Base-by-base conservation (phyloP, 1,140 invertebrate genomes). In the Pogonognathellus flavescens region DNA sequence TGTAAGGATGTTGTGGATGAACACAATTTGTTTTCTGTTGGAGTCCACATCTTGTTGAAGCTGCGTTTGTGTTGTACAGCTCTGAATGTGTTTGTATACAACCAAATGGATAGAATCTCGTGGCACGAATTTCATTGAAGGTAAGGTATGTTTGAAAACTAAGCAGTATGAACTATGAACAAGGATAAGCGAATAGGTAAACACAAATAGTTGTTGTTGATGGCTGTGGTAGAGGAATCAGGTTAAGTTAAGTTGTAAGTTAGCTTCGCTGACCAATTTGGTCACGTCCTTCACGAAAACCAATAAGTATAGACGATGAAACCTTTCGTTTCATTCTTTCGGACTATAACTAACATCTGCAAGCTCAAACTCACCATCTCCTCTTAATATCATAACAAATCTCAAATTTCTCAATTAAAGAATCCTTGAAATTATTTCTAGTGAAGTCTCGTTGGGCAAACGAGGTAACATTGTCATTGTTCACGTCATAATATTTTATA, bases 211-310 rank as follows among this genome's bases (percentile, higher is more conserved):
- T 66, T 66, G 20, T 66, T 13, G 62, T 25, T 66, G 31, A 41
- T 41, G 31, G 31, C 31, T 41, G 6, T 6, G 31, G 31, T 41
- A 41, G 31, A 41, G 22, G 62, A 66, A 66, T 66, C 62, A 66
- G 62, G 62, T 66, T 66, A 66, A 66, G 62, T 66, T 66, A 11
- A 66, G 62, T 66, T 66, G 22, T 31, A 66, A 66, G 20, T 66
- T 25, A 25, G 62, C 62, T 66, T 66, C 7, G 62, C 62, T 66
- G 62, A 66, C 62, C 62, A 66, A 66, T 66, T 66, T 66, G 62
- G 62, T 66, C 62, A 66, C 62, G 62, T 66, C 62, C 62, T 66
- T 66, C 62, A 66, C 22, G 62, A 66, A 66, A 66, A 66, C 62
- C 62, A 66, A 66, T 66, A 31, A 66, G 20, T 16, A 20, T 14